A percentile compares a stretch with the other conserved stretches of the same genome.
phyloP scores from a whole-genome alignment of 1,140 invertebrate genomes.

The Nasonia longicornis region DNA sequence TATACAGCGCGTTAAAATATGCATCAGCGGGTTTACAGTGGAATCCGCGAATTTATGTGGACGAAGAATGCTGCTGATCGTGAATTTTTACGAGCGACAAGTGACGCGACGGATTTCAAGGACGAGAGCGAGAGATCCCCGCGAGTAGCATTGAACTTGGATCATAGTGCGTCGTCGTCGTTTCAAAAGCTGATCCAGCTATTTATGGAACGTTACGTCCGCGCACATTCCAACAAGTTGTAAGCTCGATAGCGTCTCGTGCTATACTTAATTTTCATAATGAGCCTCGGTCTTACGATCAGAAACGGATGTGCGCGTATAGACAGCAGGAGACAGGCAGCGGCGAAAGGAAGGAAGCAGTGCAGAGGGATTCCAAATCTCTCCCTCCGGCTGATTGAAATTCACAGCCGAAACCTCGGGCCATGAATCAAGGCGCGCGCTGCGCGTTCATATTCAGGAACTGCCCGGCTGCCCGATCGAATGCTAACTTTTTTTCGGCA shows the following conservation, averaged over 20 bases:
- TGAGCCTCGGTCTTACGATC: background rate
- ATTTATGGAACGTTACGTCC: no score
- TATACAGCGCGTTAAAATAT: background rate
- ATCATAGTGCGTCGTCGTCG: background rate
- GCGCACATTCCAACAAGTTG: background rate
- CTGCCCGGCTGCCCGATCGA: slow-evolving; percentile 49
- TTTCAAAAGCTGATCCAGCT: no score
- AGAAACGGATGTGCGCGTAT: slow-evolving; percentile 38
- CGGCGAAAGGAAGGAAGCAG: slow-evolving; percentile 39
- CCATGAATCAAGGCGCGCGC: slow-evolving; percentile 52
- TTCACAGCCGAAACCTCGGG: slow-evolving; percentile 51
- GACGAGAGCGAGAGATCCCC: no score
- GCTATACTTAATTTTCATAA: background rate
- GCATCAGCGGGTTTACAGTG: background rate
- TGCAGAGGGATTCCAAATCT: slow-evolving; percentile 41
- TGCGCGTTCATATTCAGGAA: slow-evolving; percentile 51
- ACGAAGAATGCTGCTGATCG: background rate
- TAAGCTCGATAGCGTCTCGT: background rate
- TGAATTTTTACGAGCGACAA: background rate
- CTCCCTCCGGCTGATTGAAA: slow-evolving; percentile 46
- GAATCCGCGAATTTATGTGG: no score
- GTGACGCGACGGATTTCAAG: background rate
- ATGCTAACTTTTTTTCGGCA: slow-evolving; percentile 50
- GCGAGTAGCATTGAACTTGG: background rate
- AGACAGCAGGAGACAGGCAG: background rate